phyloP scores from a whole-genome alignment of 1,140 invertebrate genomes.

The Megalopta genalis region DNA sequence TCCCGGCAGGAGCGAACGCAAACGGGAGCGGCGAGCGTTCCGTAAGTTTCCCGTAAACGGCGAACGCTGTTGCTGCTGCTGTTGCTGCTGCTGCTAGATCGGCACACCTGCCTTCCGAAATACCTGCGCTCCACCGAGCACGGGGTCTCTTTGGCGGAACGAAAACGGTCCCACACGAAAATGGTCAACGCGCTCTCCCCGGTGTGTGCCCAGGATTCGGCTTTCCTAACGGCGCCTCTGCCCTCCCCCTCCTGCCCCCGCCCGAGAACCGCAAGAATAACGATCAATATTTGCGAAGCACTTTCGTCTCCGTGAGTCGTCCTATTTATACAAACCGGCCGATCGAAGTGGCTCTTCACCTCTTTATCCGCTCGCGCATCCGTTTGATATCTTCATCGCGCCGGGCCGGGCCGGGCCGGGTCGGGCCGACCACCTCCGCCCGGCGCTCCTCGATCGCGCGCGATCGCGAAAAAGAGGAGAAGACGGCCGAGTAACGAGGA shows the following conservation, averaged over 20 bases:
- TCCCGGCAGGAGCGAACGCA: conserved; percentile 12
- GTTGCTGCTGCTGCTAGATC: no score
- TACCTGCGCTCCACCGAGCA: background rate
- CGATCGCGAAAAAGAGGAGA: conserved; percentile 9
- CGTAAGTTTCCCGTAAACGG: conserved; percentile 26
- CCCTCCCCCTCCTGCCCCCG: conserved; percentile 15
- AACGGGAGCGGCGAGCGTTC: background rate
- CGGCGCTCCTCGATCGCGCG: conserved; percentile 30
- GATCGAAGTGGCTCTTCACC: conserved; percentile 56
- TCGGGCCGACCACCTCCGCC: no score
- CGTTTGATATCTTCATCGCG: conserved; percentile 61
- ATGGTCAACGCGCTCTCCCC: background rate
- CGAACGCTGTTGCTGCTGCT: no score
- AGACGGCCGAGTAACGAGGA: conserved; percentile 2
- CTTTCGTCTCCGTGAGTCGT: conserved; percentile 61
- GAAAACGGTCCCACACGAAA: conserved; percentile 15
- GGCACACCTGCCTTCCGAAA: conserved; percentile 37
- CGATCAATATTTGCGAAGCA: conserved; percentile 71
- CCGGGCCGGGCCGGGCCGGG: background rate
- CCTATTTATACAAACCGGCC: conserved; percentile 48
- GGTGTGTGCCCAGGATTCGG: conserved; percentile 56
- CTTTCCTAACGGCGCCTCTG: conserved; percentile 37
- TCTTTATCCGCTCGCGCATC: conserved; percentile 59
- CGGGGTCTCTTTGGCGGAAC: background rate
- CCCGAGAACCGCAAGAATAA: conserved; percentile 42